These are phyloP conservation scores for Podarcis muralis DNA, from an alignment of 2,113 vertebrate genomes.

Conservation along the genomic window DNA sequence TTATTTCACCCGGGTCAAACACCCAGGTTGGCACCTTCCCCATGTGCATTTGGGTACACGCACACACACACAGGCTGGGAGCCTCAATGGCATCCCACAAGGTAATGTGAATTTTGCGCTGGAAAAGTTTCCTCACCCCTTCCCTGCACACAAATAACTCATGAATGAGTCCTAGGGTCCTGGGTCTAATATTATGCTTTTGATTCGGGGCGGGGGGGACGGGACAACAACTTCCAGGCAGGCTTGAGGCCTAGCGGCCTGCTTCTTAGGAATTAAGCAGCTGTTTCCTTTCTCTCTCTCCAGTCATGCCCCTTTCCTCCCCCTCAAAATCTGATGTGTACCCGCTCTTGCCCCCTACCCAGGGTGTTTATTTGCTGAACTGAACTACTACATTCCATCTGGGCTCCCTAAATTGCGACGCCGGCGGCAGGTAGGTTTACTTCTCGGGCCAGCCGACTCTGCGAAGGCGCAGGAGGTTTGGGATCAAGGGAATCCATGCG, in stretches of 20 bases:
- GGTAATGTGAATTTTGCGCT: too few relatives aligned
- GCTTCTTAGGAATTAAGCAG: neutral
- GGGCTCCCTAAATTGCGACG: conserved; percentile 66
- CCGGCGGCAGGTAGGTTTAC: conserved; percentile 77
- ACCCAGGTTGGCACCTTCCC: too few relatives aligned
- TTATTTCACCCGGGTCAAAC: too few relatives aligned
- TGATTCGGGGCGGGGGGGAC: neutral
- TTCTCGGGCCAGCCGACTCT: conserved; percentile 30
- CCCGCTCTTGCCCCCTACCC: conserved; percentile 17
- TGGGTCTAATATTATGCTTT: neutral
- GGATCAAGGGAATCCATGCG: neutral
- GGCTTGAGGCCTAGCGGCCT: neutral
- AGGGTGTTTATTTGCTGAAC: conserved; percentile 71
- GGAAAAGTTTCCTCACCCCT: too few relatives aligned
- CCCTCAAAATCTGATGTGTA: neutral
- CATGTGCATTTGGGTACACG: too few relatives aligned
- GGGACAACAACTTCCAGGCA: neutral
- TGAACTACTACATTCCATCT: neutral
- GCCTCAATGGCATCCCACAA: too few relatives aligned
- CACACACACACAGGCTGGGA: too few relatives aligned
- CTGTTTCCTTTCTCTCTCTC: neutral
- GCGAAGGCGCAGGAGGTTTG: conserved; percentile 60
- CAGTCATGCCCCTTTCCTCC: neutral
- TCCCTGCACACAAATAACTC: too few relatives aligned
- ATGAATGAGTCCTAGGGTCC: too few relatives aligned